Conservation (phyloP, 2,113 vertebrate species). For the Bufo gargarizans region DNA sequence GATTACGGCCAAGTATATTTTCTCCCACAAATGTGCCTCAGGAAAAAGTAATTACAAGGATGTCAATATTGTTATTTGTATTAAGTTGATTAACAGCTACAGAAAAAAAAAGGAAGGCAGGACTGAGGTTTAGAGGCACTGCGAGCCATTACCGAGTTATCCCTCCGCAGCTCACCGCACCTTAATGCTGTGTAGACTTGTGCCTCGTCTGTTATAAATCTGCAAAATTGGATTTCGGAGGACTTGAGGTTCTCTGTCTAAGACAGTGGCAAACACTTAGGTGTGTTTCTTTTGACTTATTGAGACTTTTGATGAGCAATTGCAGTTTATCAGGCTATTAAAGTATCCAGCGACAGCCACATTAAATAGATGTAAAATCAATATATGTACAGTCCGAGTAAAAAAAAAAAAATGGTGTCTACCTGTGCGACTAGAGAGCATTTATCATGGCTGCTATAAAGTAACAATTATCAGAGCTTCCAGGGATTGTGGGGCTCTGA, state of each 20-base stretch:
- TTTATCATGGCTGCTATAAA: slow-evolving; percentile 73
- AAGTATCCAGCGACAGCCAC: slow-evolving; percentile 75
- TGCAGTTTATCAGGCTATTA: slow-evolving; percentile 82
- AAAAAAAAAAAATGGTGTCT: slow-evolving; percentile 79
- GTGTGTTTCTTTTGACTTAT: slow-evolving; percentile 79
- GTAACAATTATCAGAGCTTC: slow-evolving; percentile 78
- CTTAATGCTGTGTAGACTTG: slow-evolving; percentile 74
- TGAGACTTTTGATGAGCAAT: slow-evolving; percentile 83
- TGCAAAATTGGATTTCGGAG: slow-evolving; percentile 80
- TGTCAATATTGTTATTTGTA: slow-evolving; percentile 78
- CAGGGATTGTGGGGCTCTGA: slow-evolving; percentile 71
- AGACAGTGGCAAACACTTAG: slow-evolving; percentile 65
- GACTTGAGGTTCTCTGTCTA: slow-evolving; percentile 76
- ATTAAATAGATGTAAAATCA: slow-evolving; percentile 84
- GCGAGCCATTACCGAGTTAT: slow-evolving; percentile 76
- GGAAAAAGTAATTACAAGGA: slow-evolving; percentile 78
- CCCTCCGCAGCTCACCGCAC: slow-evolving; percentile 72
- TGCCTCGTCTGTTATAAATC: slow-evolving; percentile 79
- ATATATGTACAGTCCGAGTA: slow-evolving; percentile 78
- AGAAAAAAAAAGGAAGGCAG: slow-evolving; percentile 59
- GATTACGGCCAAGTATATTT: slow-evolving; percentile 77
- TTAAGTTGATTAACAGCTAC: slow-evolving; percentile 81
- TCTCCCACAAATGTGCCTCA: slow-evolving; percentile 68
- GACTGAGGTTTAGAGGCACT: slow-evolving; percentile 65
- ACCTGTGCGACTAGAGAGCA: slow-evolving; percentile 69